phyloP scores from a whole-genome alignment of 2,888 invertebrate genomes.

The Tridacna gigas region DNA sequence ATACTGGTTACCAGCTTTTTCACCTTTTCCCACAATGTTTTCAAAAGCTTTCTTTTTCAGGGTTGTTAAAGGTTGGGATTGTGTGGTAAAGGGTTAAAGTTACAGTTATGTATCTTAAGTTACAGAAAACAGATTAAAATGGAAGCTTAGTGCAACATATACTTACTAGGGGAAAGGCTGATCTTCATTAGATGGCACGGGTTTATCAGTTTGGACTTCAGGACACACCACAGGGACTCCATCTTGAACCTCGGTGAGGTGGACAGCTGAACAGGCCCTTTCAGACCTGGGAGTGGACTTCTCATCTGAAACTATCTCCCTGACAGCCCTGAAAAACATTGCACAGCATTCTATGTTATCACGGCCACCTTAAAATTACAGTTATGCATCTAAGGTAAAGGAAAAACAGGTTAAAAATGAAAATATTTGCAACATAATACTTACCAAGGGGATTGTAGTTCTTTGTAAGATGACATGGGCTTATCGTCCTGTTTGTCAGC shows the following conservation, averaged over 20 bases:
- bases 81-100: too few species aligned
- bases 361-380: too few species aligned
- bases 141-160: not conserved
- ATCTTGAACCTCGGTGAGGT: slow-evolving; percentile 3
- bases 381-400: slow-evolving; percentile 15
- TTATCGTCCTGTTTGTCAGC: not conserved
- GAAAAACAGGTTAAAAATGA: not conserved
- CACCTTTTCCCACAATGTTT: too few species aligned
- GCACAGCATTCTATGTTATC: slow-evolving; percentile 5
- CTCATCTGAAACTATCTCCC: not conserved
- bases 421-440: not conserved
- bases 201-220: not conserved
- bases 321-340: slow-evolving; percentile 5
- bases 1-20: too few species aligned
- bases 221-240: not conserved
- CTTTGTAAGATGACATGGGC: slow-evolving; percentile 8
- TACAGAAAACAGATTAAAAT: not conserved
- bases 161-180: not conserved
- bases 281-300: not conserved
- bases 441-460: slow-evolving; percentile 6
- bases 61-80: too few species aligned
- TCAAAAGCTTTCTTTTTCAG: too few species aligned
- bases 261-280: not conserved
- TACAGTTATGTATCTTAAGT: not conserved
- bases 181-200: slow-evolving; percentile 12